Evolutionary conservation across 2,797 vertebrate species (phyloP).

Genomic region (Poeciliopsis infans): DNA sequence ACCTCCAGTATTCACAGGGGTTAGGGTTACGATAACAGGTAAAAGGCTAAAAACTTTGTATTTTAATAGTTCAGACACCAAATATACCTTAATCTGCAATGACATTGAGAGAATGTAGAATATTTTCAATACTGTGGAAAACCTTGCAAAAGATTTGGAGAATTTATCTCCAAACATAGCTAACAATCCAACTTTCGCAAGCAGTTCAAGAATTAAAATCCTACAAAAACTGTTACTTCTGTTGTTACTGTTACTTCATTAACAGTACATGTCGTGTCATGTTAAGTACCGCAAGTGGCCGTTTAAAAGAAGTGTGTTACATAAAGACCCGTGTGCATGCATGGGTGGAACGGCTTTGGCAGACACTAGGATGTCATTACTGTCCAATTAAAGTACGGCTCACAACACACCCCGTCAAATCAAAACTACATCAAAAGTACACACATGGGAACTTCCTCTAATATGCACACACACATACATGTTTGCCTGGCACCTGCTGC

Average conservation of each 20-base stretch:
- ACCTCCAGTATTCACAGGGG: background rate
- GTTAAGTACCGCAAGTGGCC: background rate
- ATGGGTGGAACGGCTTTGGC: conserved; percentile 37
- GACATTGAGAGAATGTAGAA: background rate
- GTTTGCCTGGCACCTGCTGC: conserved; percentile 67
- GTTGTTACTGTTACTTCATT: background rate
- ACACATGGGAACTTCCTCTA: conserved; percentile 3
- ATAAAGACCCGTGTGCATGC: conserved; percentile 38
- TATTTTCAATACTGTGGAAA: background rate
- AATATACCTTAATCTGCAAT: background rate
- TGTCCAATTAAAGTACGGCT: conserved; percentile 47
- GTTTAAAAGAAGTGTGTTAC: conserved; percentile 6
- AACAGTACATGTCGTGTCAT: background rate
- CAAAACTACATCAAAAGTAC: background rate
- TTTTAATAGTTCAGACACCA: background rate
- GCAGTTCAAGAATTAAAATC: background rate
- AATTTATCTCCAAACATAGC: no score
- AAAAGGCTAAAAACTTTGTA: background rate
- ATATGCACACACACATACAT: background rate
- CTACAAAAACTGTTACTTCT: background rate
- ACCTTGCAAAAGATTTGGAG: background rate
- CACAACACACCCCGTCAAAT: conserved; percentile 14
- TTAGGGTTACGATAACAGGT: background rate
- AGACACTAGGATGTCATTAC: conserved; percentile 43
- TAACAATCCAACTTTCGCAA: background rate